Percentiles rank a stretch among this genome's conserved stretches.
phyloP scores from a whole-genome alignment of 2,888 invertebrate species.

The Lymantria dispar region DNA sequence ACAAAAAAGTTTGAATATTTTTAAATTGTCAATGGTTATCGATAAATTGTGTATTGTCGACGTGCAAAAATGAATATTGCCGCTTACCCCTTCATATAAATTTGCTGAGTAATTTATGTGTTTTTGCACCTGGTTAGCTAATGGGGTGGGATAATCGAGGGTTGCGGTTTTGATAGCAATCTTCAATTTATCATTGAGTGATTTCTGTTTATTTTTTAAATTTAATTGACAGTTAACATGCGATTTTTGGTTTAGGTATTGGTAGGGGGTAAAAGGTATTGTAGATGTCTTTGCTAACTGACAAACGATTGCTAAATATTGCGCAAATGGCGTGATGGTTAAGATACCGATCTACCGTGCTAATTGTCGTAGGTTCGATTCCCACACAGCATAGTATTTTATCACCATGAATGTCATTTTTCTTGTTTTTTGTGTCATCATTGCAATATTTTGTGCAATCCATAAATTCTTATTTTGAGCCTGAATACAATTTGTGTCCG shows the following conservation, averaged over 20 bases:
- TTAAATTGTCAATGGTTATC: constrained; percentile 23
- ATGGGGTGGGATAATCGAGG: constrained; percentile 29
- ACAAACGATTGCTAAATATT: too few relatives aligned
- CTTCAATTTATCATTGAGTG: constrained; percentile 21
- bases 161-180: constrained; percentile 26
- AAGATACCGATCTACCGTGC: too few relatives aligned
- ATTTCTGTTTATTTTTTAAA: constrained; percentile 1
- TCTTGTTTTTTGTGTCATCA: too few relatives aligned
- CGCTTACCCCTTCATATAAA: constrained; percentile 21
- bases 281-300: too few relatives aligned
- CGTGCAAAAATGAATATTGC: constrained; percentile 27
- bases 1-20: constrained; percentile 12
- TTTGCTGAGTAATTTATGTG: constrained; percentile 25
- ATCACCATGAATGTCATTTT: too few relatives aligned
- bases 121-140: constrained; percentile 30
- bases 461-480: too few relatives aligned
- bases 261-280: too few relatives aligned
- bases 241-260: not conserved
- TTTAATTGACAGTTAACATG: constrained; percentile 1
- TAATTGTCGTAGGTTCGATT: too few relatives aligned
- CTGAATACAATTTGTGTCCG: too few relatives aligned
- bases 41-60: constrained; percentile 13
- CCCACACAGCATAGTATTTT: too few relatives aligned
- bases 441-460: too few relatives aligned
- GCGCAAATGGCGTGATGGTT: too few relatives aligned